Base-by-base conservation (phyloP, 2,113 vertebrate genomes). In the Takifugu flavidus region DNA sequence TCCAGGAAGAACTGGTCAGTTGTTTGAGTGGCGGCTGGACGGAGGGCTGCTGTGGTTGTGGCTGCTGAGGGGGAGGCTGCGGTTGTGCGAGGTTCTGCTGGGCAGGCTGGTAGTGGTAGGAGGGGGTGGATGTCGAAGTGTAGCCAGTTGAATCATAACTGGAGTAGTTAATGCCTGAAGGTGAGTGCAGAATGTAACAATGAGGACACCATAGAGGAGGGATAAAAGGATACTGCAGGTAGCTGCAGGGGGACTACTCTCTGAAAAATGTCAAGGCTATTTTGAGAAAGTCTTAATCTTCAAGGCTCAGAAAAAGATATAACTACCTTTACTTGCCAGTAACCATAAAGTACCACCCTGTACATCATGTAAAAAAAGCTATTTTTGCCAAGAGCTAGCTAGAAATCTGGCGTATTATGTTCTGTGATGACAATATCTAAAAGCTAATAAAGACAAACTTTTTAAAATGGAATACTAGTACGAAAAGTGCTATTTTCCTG, bases 121-220 rank as follows among this genome's bases (percentile, higher is more conserved):
- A 79, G 2, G 88, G 59, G 6, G 87, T 80, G 20, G 87, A 77
- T 1, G 89, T 79, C 6, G 86, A 82, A 11, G 86, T 86, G 77
- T 89, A 91, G 45, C 76, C 79, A 4, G 75, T 64, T 0, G 82
- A 64, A 1, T 91, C 89, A 52, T 90, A 91, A 67, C 56, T 82
- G 2, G 83, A 81, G 77, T 90, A 92, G 77, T 58, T 89, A 11
- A 90, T 77, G 60, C 91, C 93, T 93, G 70, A 57, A 44, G 70
- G 29, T 11, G 49, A 53, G 53, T 57, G 47, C 31, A 69, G 39
- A 12, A 70, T 13, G 20, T 65, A 28, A 63, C 27, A 53, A 45
- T n/a, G 25, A 77, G 43, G 25, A 59, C 8, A 47, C 13, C 27
- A 53, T n/a, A 8, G 10, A 39, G 62, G 42, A 44, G 13, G 62